phyloP scores from a whole-genome alignment of 2,113 vertebrate genomes.

The Dipodomys ordii region DNA sequence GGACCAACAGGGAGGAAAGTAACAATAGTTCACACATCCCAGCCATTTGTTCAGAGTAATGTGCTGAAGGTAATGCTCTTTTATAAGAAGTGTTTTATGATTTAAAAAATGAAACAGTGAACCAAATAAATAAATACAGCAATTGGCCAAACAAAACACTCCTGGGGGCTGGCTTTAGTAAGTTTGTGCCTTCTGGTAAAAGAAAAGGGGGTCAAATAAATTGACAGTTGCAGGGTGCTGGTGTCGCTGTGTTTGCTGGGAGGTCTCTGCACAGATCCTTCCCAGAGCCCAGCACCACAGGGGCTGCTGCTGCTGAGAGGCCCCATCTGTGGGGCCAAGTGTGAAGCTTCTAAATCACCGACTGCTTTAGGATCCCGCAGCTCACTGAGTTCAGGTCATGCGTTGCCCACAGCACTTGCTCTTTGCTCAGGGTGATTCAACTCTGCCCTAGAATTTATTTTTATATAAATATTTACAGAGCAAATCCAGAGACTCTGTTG shows the following conservation, averaged over 20 bases:
- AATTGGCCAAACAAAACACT: neutral
- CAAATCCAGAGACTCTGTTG: constrained; percentile 29
- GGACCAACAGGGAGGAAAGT: constrained; percentile 69
- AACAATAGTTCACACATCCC: constrained; percentile 81
- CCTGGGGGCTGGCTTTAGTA: neutral
- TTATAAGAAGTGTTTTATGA: constrained; percentile 88
- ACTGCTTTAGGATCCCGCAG: neutral
- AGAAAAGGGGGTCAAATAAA: neutral
- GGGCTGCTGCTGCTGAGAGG: neutral
- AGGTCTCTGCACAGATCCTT: neutral
- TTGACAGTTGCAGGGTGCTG: neutral
- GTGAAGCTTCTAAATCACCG: no score
- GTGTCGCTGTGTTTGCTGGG: neutral
- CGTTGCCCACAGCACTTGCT: constrained; percentile 17
- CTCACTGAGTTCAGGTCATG: constrained; percentile 7
- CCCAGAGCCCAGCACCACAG: neutral
- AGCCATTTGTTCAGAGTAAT: constrained; percentile 87
- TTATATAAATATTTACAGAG: constrained; percentile 80
- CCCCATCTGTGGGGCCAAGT: neutral
- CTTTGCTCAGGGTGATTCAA: constrained; percentile 63
- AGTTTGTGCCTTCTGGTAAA: neutral
- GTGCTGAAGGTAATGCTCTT: constrained; percentile 91
- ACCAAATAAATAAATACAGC: constrained; percentile 54
- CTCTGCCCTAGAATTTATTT: constrained; percentile 74
- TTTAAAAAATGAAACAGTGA: constrained; percentile 89